Evolutionary conservation across 2,888 invertebrate species (phyloP).

Genomic region (Heliconius erato): DNA sequence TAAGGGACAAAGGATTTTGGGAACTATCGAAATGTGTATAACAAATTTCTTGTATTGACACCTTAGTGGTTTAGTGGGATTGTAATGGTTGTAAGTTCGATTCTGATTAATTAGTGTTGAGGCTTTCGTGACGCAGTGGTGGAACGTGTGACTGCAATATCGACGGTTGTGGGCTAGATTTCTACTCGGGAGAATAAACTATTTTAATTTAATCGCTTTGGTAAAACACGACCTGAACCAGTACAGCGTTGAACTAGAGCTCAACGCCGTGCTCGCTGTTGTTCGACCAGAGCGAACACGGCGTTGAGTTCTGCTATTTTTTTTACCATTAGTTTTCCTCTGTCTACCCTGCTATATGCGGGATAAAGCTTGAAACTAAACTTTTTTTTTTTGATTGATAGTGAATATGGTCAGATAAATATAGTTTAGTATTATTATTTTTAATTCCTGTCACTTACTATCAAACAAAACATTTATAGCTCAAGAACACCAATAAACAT

Average conservation of each 20-base stretch:
- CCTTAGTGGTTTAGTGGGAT: constrained; percentile 65
- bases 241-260: no score
- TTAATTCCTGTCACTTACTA: no score
- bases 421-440: not conserved
- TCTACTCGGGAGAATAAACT: not conserved
- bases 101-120: not conserved
- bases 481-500: not conserved
- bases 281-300: not conserved
- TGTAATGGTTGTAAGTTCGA: not conserved
- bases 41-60: constrained; percentile 81
- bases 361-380: not conserved
- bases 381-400: not conserved
- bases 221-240: not conserved
- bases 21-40: constrained; percentile 72
- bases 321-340: not conserved
- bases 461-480: not conserved
- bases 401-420: not conserved
- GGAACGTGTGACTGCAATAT: no score
- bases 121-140: no score
- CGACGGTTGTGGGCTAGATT: no score
- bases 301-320: not conserved
- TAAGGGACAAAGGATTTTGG: constrained; percentile 57
- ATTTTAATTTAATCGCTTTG: not conserved
- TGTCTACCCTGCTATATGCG: not conserved
- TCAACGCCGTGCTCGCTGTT: no score